Percentiles rank a stretch among this genome's conserved stretches.
Conservation (phyloP, 2,113 vertebrate genomes). For the Chauna torquata region DNA sequence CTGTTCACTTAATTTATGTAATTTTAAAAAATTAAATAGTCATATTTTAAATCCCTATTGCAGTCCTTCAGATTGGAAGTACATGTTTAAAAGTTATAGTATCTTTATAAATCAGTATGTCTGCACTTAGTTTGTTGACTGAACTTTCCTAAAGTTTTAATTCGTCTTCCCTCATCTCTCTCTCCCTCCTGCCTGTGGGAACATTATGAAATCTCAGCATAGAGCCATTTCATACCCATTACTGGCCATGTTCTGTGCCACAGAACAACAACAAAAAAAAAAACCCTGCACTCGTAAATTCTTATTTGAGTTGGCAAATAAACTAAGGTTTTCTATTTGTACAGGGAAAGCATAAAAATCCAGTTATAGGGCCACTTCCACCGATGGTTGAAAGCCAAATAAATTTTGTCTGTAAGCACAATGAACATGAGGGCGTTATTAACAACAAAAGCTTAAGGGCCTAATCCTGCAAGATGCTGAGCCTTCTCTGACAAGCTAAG, state of each 20-base stretch:
- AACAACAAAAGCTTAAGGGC: constrained; percentile 29
- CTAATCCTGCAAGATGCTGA: constrained; percentile 31
- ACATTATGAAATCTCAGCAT: constrained; percentile 19
- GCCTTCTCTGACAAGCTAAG: neutral
- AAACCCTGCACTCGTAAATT: neutral
- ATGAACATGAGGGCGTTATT: neutral
- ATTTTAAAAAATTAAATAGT: constrained; percentile 84
- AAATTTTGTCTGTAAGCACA: constrained; percentile 37
- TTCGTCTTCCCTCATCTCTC: neutral
- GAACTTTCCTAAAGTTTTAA: constrained; percentile 63
- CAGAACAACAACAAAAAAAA: neutral
- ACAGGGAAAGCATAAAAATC: neutral
- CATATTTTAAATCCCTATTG: constrained; percentile 78
- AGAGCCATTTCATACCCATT: neutral
- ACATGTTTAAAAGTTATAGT: constrained; percentile 75
- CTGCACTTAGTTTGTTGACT: constrained; percentile 73
- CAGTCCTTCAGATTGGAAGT: constrained; percentile 76
- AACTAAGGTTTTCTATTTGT: constrained; percentile 23
- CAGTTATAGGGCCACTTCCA: constrained; percentile 14
- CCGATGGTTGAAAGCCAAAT: neutral
- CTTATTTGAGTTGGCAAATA: constrained; percentile 13
- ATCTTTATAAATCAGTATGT: constrained; percentile 77
- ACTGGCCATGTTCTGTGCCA: neutral
- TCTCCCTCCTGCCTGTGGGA: neutral
- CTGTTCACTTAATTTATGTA: constrained; percentile 84